These are phyloP conservation scores for Sturnira hondurensis DNA, from an alignment of 2,113 vertebrate species.

Conservation along the genomic window DNA sequence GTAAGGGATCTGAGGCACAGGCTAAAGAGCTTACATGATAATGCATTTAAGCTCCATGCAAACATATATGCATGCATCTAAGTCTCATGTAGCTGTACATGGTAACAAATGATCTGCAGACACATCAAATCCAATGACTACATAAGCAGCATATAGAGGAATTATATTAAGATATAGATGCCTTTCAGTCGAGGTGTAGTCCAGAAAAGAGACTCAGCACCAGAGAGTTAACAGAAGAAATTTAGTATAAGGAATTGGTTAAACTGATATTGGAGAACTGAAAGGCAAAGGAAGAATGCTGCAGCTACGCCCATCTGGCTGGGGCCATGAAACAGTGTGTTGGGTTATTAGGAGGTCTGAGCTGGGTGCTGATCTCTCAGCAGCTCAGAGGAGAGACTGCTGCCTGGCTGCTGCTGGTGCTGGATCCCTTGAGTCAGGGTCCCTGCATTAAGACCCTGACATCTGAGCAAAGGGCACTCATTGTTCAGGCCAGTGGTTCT, in stretches of 20 bases:
- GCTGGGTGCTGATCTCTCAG: not conserved
- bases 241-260: not conserved
- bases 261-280: not conserved
- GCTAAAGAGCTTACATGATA: not conserved
- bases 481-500: not conserved
- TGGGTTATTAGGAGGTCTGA: not conserved
- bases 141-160: not conserved
- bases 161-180: not conserved
- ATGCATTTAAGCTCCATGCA: not conserved
- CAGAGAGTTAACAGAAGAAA: not conserved
- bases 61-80: not conserved
- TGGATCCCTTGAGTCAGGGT: not conserved
- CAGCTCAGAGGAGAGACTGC: not conserved
- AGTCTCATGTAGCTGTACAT: not conserved
- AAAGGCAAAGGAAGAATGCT: not conserved
- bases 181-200: not conserved
- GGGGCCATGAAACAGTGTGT: accelerated
- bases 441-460: not conserved
- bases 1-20: not conserved
- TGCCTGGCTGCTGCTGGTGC: not conserved
- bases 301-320: not conserved
- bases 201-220: not conserved
- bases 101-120: not conserved
- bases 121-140: not conserved
- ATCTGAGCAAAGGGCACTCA: not conserved